Conservation (phyloP, 1,140 invertebrate species). For the Drosophila santomea region DNA sequence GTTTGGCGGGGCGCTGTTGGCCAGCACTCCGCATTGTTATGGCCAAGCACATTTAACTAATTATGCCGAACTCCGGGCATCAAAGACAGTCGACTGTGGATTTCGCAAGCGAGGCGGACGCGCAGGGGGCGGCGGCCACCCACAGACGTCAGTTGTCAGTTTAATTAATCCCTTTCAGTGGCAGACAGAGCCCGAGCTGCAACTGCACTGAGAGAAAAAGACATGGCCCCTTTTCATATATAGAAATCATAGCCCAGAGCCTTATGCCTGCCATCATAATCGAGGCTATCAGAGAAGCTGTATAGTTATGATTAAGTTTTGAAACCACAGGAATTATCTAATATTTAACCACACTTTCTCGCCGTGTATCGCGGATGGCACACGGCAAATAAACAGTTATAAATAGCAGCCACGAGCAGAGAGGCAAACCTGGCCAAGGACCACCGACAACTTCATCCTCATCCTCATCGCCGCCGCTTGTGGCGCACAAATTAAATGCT, state of each 20-base stretch:
- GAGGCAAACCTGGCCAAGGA: constrained; percentile 30
- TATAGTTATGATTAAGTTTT: too few species aligned
- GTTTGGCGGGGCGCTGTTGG: background rate
- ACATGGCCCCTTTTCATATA: too few species aligned
- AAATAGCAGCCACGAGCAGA: constrained; percentile 50
- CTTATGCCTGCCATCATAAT: too few species aligned
- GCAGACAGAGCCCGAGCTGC: constrained; percentile 46
- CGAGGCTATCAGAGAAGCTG: too few species aligned
- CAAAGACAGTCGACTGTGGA: constrained; percentile 55
- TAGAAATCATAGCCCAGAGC: too few species aligned
- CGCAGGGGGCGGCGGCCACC: constrained; percentile 15
- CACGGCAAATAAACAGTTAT: constrained; percentile 79
- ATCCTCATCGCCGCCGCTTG: constrained; percentile 49
- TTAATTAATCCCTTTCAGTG: constrained; percentile 78
- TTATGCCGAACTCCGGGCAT: constrained; percentile 69
- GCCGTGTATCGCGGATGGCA: constrained; percentile 19
- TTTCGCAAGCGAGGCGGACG: constrained; percentile 21
- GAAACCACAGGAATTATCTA: too few species aligned
- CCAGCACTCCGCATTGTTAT: constrained; percentile 60
- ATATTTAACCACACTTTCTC: background rate
- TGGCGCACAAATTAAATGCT: constrained; percentile 79
- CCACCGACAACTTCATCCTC: constrained; percentile 44
- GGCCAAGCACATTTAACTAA: constrained; percentile 80
- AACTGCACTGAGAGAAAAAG: constrained; percentile 1
- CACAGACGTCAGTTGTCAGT: constrained; percentile 67